A percentile compares a stretch with the other conserved stretches of the same genome.
Evolutionary conservation across 1,140 invertebrate genomes (phyloP).

Genomic region (Pogonomyrmex barbatus): DNA sequence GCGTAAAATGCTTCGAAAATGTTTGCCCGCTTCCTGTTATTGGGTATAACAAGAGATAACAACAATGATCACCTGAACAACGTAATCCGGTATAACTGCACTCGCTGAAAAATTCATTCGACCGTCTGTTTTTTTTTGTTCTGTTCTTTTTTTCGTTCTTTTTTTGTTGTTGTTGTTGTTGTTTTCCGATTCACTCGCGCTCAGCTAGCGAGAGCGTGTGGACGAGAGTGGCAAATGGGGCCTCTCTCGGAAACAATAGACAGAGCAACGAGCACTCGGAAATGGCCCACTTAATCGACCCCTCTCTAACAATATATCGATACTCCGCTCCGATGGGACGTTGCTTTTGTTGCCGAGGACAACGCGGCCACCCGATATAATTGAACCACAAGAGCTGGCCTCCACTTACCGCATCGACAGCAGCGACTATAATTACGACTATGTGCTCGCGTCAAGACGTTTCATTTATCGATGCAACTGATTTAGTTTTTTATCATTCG

Average conservation of each 20-base stretch:
- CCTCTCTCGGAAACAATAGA: conserved; percentile 68
- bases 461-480: conserved; percentile 26
- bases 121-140: background rate
- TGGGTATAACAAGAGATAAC: background rate
- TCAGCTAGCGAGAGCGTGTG: conserved; percentile 39
- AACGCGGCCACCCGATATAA: conserved; percentile 55
- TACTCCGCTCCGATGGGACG: conserved; percentile 38
- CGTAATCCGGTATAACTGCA: background rate
- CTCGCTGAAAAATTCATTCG: conserved; percentile 41
- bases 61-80: conserved; percentile 33
- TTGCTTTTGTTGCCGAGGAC: conserved; percentile 56
- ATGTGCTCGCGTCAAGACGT: conserved; percentile 1
- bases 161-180: background rate
- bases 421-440: background rate
- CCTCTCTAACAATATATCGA: conserved; percentile 69
- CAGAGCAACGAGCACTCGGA: conserved; percentile 66
- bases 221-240: conserved; percentile 67
- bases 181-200: conserved; percentile 31
- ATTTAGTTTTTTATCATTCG: background rate
- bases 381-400: conserved; percentile 53
- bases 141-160: background rate
- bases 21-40: background rate
- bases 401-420: conserved; percentile 12
- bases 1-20: background rate
- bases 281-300: conserved; percentile 70